Evolutionary conservation across 2,797 vertebrate species (phyloP).

Genomic region (Cuniculus paca): DNA sequence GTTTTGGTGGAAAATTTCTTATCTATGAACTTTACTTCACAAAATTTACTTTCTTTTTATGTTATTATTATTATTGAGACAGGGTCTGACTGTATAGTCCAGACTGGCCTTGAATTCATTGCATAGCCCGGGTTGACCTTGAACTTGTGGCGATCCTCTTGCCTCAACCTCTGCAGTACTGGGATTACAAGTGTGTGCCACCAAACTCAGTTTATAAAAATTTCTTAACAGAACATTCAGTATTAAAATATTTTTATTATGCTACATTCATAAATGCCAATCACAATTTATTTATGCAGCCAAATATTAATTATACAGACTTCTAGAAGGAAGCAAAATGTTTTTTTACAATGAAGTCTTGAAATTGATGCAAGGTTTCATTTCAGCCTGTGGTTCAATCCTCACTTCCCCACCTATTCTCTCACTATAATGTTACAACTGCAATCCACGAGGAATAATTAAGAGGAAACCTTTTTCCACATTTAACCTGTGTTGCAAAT

Average conservation of each 20-base stretch:
- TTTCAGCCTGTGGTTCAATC: not conserved
- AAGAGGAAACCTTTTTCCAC: not conserved
- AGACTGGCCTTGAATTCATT: not conserved
- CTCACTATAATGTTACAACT: not conserved
- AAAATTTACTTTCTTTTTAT: not conserved
- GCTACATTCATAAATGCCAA: constrained; percentile 2
- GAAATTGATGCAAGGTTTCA: constrained; percentile 49
- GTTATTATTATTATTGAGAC: not conserved
- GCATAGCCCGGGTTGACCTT: not conserved
- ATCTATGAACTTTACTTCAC: not conserved
- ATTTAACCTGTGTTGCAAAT: not conserved
- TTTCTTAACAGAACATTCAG: not conserved
- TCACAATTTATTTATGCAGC: not conserved
- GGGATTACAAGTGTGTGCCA: not conserved
- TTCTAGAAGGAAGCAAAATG: not conserved
- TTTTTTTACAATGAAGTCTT: constrained; percentile 49
- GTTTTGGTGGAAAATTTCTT: not conserved
- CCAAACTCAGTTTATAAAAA: not conserved
- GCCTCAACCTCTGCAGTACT: not conserved
- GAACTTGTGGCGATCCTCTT: not conserved
- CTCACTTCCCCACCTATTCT: not conserved
- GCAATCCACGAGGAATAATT: not conserved
- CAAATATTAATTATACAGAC: not conserved
- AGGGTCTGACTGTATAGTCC: not conserved
- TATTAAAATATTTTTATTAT: not conserved